These are phyloP conservation scores for Platysteira castanea DNA, from an alignment of 2,113 vertebrate species.

Conservation along the genomic window DNA sequence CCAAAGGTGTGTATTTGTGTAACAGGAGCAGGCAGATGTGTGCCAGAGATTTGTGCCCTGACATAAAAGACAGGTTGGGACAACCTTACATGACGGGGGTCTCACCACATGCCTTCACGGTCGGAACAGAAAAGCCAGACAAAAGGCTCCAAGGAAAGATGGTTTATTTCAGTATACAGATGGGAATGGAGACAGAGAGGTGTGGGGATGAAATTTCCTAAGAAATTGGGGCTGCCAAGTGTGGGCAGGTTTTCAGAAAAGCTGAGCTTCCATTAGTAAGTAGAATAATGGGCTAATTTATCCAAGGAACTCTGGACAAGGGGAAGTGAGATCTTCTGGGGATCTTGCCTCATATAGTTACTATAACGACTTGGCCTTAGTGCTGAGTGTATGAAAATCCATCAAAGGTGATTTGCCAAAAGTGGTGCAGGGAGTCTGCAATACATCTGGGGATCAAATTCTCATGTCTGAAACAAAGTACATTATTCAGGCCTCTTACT, in stretches of 20 bases:
- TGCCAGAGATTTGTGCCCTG: not conserved
- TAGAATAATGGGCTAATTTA: conserved; percentile 12
- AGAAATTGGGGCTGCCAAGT: not conserved
- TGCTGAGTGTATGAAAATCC: not conserved
- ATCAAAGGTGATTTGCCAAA: not conserved
- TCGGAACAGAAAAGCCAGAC: not conserved
- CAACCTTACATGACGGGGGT: not conserved
- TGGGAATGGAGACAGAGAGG: not conserved
- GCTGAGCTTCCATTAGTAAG: not conserved
- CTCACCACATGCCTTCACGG: not conserved
- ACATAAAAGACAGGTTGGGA: not conserved
- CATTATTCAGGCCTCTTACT: not conserved
- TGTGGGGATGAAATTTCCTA: not conserved
- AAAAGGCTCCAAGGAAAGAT: not conserved
- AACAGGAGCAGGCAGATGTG: not conserved
- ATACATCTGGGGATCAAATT: not conserved
- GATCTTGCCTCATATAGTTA: conserved; percentile 22
- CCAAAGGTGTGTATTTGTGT: not conserved
- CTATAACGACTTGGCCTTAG: not conserved
- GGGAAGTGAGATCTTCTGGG: conserved; percentile 13
- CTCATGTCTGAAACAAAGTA: not conserved
- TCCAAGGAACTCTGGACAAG: not conserved
- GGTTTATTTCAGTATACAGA: not conserved
- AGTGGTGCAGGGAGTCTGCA: not conserved
- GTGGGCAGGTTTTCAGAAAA: not conserved